Conservation (phyloP, 1,140 invertebrate genomes). For the Drosophila parabipectinata region DNA sequence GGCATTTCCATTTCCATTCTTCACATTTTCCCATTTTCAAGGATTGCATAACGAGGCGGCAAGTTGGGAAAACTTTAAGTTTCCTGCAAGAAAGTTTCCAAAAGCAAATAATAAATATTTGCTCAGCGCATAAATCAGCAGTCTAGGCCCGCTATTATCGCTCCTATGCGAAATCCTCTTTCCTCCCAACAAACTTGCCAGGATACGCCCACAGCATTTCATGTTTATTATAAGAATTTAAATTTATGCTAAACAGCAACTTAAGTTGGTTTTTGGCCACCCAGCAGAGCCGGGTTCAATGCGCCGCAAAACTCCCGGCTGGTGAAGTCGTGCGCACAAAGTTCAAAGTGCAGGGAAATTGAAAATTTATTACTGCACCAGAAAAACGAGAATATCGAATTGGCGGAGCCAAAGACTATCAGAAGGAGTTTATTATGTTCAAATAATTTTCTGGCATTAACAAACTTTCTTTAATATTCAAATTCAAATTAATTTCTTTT, state of each 20-base stretch:
- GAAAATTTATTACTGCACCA: constrained; percentile 40
- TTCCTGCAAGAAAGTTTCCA: constrained; percentile 34
- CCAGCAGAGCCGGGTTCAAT: constrained; percentile 14
- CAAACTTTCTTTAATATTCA: not conserved
- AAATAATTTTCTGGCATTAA: not conserved
- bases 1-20: constrained; percentile 8
- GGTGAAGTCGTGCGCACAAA: constrained; percentile 2
- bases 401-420: not conserved
- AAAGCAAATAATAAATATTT: constrained; percentile 69
- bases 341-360: constrained; percentile 50
- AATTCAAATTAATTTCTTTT: not conserved
- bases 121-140: constrained; percentile 67
- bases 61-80: constrained; percentile 35
- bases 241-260: constrained; percentile 68
- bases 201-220: constrained; percentile 54
- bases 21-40: not conserved
- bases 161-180: constrained; percentile 39
- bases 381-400: not conserved
- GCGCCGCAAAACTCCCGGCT: constrained; percentile 11
- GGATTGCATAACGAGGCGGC: constrained; percentile 32
- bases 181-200: constrained; percentile 3
- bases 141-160: constrained; percentile 68
- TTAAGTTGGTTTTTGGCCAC: constrained; percentile 20
- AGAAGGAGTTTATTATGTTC: not conserved
- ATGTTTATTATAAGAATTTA: constrained; percentile 70